Conservation (phyloP, 2,113 vertebrate genomes). For the Hippocampus barbouri region DNA sequence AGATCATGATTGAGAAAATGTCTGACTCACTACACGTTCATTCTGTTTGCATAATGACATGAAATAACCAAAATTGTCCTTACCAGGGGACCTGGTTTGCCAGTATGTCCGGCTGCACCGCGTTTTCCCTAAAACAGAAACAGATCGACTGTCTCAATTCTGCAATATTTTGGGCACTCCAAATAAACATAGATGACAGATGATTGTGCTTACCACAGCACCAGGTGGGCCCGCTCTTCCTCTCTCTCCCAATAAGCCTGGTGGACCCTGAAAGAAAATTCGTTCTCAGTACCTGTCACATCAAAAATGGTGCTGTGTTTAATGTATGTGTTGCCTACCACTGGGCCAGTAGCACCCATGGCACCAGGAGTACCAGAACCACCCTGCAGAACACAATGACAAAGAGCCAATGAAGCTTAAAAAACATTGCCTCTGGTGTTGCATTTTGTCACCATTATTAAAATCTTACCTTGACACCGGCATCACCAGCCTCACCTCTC, state of each 20-base stretch:
- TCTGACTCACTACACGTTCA: neutral
- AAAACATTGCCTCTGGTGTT: neutral
- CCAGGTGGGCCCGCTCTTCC: constrained; percentile 85
- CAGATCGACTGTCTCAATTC: neutral
- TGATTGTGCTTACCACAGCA: constrained; percentile 74
- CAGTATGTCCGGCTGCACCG: constrained; percentile 83
- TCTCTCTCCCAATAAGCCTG: constrained; percentile 89
- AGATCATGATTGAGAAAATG: neutral
- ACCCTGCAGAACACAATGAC: constrained; percentile 73
- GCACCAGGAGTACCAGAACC: constrained; percentile 80
- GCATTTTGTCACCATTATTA: neutral
- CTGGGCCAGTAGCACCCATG: constrained; percentile 83
- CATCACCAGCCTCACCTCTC: constrained; percentile 85
- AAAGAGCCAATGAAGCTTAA: neutral
- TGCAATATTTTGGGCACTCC: neutral
- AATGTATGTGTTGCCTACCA: constrained; percentile 65
- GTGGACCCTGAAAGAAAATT: constrained; percentile 77
- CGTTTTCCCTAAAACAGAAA: constrained; percentile 79
- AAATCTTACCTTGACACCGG: constrained; percentile 82
- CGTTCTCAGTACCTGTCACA: neutral
- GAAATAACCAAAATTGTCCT: constrained; percentile 23
- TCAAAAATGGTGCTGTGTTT: neutral
- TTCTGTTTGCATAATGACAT: neutral
- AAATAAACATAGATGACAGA: neutral
- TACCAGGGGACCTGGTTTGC: constrained; percentile 83